Percentiles rank a stretch among this genome's conserved stretches.
Conservation (phyloP, 2,888 invertebrate species). For the Crocallis elinguaria region DNA sequence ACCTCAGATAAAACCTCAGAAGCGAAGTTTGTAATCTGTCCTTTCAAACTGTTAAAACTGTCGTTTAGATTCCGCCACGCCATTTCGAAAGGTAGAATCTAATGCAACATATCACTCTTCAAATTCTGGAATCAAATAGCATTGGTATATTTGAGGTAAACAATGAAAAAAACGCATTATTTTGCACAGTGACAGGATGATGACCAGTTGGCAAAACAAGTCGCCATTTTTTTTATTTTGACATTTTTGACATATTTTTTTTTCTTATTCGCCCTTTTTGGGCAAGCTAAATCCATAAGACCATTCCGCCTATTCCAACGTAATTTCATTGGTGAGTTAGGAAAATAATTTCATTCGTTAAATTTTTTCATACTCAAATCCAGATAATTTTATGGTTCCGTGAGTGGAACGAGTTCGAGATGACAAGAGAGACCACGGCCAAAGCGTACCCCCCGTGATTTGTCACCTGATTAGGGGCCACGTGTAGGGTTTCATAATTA, state of each 20-base stretch:
- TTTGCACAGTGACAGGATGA: conserved; percentile 72
- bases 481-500: no score
- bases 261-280: background rate
- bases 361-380: no score
- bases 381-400: no score
- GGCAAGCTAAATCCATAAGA: no score
- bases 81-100: conserved; percentile 70
- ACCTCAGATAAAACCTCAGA: conserved; percentile 94
- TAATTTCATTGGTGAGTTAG: no score
- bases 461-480: no score
- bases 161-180: conserved; percentile 78
- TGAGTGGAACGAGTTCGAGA: no score
- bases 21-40: conserved; percentile 94
- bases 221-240: conserved; percentile 52
- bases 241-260: conserved; percentile 18
- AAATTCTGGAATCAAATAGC: conserved; percentile 49
- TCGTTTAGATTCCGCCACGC: conserved; percentile 89
- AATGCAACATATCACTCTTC: conserved; percentile 65
- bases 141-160: conserved; percentile 61
- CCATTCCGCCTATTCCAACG: no score
- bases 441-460: no score
- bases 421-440: no score
- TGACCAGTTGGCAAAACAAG: conserved; percentile 84
- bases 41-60: conserved; percentile 90
- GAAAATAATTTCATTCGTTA: no score